Evolutionary conservation across 2,888 invertebrate genomes (phyloP).

Genomic region (Odontothrips loti): DNA sequence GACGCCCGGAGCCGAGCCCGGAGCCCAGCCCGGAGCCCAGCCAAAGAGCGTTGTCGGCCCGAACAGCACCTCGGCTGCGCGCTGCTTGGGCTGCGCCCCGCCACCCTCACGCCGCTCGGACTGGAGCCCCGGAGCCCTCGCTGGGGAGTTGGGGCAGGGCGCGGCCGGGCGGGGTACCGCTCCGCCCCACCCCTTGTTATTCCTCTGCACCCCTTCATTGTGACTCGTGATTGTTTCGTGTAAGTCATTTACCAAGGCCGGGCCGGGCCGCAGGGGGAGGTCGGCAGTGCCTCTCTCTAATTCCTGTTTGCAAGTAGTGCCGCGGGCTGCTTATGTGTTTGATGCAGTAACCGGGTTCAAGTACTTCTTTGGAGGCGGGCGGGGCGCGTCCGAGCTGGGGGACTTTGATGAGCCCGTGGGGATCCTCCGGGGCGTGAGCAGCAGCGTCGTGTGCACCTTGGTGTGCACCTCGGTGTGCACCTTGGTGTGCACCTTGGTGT

Average conservation of each 20-base stretch:
- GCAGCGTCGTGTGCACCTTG: no score
- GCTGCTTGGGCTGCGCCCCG: neutral
- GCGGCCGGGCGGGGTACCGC: neutral
- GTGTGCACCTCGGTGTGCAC: no score
- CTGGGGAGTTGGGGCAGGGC: neutral
- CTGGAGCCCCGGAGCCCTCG: neutral
- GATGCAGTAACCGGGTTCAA: slow-evolving; percentile 2
- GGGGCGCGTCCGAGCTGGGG: no score
- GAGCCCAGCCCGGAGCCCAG: neutral
- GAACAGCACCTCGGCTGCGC: neutral
- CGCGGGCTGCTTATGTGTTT: slow-evolving; percentile 15
- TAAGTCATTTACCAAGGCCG: slow-evolving; percentile 2
- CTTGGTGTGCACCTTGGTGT: no score
- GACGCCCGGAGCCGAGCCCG: neutral
- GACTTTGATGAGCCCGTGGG: no score
- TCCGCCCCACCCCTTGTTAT: neutral
- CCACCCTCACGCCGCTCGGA: neutral
- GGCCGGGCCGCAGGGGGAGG: neutral
- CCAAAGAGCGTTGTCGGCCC: neutral
- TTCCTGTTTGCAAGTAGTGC: slow-evolving; percentile 12
- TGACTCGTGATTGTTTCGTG: slow-evolving; percentile 26
- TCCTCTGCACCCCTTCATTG: slow-evolving; percentile 19
- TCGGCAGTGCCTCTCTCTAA: neutral
- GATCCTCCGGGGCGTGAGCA: no score
- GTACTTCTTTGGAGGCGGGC: neutral